These are phyloP conservation scores for Ptychadena robeensis DNA, from an alignment of 2,797 vertebrate species.

Conservation along the genomic window DNA sequence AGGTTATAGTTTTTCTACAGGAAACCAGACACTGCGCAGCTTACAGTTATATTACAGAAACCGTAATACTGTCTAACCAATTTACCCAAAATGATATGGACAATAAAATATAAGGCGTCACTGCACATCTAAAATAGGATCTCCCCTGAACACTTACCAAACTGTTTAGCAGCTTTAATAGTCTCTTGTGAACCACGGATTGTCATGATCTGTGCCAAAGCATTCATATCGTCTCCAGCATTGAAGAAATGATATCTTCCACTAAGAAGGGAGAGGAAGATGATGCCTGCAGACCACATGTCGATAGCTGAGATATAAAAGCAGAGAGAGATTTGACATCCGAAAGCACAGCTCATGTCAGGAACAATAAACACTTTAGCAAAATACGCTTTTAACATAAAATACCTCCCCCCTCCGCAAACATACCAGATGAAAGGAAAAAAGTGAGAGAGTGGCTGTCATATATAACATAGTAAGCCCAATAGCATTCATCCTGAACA, in stretches of 20 bases:
- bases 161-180: slow-evolving; percentile 86
- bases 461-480: no score
- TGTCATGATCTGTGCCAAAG: slow-evolving; percentile 95
- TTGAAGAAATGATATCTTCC: slow-evolving; percentile 97
- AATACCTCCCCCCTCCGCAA: no score
- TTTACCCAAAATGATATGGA: background rate
- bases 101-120: background rate
- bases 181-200: slow-evolving; percentile 94
- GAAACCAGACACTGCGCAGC: no score
- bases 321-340: slow-evolving; percentile 57
- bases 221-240: slow-evolving; percentile 94
- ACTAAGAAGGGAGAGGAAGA: slow-evolving; percentile 94
- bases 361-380: no score
- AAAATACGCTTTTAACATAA: no score
- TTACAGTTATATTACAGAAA: background rate
- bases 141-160: slow-evolving; percentile 76
- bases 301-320: slow-evolving; percentile 86
- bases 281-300: slow-evolving; percentile 94
- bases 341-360: background rate
- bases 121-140: background rate
- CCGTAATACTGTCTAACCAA: background rate
- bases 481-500: no score
- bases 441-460: no score
- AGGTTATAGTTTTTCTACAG: no score
- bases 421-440: no score